Evolutionary conservation across 2,113 vertebrate species (phyloP).

Genomic region (Neodon shergylaensis): DNA sequence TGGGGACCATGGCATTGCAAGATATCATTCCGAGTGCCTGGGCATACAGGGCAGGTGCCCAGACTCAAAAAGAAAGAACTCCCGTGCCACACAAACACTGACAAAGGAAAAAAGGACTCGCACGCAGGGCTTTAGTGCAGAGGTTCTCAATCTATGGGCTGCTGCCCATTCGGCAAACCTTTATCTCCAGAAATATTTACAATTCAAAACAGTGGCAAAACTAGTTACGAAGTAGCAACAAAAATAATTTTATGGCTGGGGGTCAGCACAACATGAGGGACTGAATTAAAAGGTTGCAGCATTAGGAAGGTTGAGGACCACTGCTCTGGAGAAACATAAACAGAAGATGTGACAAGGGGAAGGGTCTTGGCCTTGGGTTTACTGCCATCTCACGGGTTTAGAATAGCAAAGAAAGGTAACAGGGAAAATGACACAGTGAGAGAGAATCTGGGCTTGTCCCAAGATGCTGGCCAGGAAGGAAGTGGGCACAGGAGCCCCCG

Average conservation of each 20-base stretch:
- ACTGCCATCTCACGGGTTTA: not conserved
- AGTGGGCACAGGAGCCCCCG: no score
- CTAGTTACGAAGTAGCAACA: not conserved
- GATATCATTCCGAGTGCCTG: not conserved
- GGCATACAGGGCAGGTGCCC: not conserved
- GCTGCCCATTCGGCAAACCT: not conserved
- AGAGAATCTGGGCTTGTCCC: not conserved
- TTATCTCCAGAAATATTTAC: not conserved
- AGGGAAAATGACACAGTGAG: not conserved
- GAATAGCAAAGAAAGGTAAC: not conserved
- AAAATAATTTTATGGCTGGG: not conserved
- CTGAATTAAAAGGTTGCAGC: not conserved
- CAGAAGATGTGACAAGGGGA: not conserved
- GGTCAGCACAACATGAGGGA: not conserved
- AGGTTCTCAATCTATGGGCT: not conserved
- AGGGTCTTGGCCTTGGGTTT: not conserved
- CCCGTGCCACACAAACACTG: not conserved
- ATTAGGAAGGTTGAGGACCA: not conserved
- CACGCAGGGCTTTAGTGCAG: not conserved
- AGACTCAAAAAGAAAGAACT: not conserved
- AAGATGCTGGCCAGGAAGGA: not conserved
- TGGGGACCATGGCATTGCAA: not conserved
- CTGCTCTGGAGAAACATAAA: not conserved
- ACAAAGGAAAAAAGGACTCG: not conserved
- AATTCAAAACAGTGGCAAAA: not conserved